Evolutionary conservation across 2,888 invertebrate species (phyloP), one percentile per base, ranked within the genome.

Genomic region (Chaetogeoica ovagalla): DNA sequence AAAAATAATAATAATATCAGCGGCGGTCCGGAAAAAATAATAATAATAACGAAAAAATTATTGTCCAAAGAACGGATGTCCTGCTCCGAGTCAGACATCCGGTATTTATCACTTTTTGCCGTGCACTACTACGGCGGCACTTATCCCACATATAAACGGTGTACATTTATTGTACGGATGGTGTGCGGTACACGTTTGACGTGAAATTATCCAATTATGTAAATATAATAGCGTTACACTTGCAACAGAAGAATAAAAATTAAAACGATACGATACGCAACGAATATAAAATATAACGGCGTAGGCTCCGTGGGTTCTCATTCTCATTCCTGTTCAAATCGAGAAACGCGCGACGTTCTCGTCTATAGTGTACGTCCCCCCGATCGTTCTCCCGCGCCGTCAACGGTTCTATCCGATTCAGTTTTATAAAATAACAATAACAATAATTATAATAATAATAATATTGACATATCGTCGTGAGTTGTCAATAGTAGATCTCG

Each of bases 21-120:
- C 15, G n/a, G 39, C 17, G 39, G 59, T 37, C n/a, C 9, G 52
- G 3, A 72, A 62, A 30, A 62, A 48, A 62, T 59, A 72, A 73
- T 8, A 57, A 57, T 5, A 4, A 59, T 43, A 39, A 30, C 1
- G 21, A 48, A 68, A 72, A 60, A 69, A 62, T 70, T 37, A 37
- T 70, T 52, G 60, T 30, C 48, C 68, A 15, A 66, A 57, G 62
- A 79, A 79, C 79, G 79, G 79, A 79, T 70, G 63, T 79, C 79
- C 79, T 79, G 79, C 62, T 71, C 57, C 63, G 39, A 39, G 62
- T 21, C 13, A 52, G 62, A 70, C 79, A 63, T 79, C 70, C 79
- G 69, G 76, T 77, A 43, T 69, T 77, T 68, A 69, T 52, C 52
- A 17, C 48, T 48, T 48, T 48, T 48, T 48, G 37, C 39, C 17